Conservation (phyloP, 2,113 vertebrate species). For the Nesoenas mayeri region DNA sequence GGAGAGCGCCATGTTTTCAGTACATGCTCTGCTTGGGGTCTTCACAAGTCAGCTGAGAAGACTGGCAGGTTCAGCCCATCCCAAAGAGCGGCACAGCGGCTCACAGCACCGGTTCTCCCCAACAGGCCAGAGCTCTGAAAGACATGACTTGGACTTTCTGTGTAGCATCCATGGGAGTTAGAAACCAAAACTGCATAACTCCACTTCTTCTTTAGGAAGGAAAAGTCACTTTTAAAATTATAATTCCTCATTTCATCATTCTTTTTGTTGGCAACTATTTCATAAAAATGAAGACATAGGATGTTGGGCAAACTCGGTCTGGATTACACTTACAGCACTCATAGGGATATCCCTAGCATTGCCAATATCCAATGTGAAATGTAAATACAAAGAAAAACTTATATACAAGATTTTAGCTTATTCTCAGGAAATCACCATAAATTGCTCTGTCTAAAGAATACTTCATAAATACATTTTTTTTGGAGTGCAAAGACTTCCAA, state of each 20-base stretch:
- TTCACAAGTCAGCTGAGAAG: neutral
- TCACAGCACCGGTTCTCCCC: neutral
- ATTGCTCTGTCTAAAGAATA: neutral
- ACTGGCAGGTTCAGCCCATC: neutral
- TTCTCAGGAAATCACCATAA: neutral
- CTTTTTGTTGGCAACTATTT: neutral
- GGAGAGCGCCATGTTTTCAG: neutral
- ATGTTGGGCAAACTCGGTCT: neutral
- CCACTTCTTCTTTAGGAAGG: neutral
- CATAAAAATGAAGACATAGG: neutral
- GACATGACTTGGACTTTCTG: neutral
- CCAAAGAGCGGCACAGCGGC: accelerated
- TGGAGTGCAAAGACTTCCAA: neutral
- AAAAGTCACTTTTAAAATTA: neutral
- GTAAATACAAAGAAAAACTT: neutral
- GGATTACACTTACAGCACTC: neutral
- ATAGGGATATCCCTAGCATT: neutral
- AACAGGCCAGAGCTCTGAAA: neutral
- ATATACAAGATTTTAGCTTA: neutral
- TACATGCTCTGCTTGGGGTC: neutral
- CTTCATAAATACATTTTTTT: neutral
- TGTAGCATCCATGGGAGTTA: neutral
- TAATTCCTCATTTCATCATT: neutral
- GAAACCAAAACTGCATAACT: neutral
- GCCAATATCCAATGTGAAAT: neutral